phyloP scores from a whole-genome alignment of 1,140 invertebrate genomes.

The Sarcophaga peregrina region DNA sequence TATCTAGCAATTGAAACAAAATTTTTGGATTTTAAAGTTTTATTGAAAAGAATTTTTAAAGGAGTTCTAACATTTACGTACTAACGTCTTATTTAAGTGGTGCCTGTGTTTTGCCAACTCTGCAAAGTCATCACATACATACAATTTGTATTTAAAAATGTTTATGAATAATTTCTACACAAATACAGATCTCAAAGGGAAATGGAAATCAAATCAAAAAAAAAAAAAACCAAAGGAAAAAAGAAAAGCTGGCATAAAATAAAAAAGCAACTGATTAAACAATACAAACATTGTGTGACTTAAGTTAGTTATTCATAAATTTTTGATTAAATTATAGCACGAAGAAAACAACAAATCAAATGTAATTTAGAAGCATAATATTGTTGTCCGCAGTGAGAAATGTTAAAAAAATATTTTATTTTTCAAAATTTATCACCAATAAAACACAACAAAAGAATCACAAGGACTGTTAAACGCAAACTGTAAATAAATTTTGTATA shows the following conservation, averaged over 20 bases:
- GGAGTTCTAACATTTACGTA: no score
- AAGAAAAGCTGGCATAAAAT: not conserved
- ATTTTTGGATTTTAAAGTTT: no score
- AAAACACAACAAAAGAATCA: not conserved
- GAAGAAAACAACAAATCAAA: no score
- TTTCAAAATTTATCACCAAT: not conserved
- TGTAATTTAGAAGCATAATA: no score
- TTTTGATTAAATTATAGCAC: not conserved
- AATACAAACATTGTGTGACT: not conserved
- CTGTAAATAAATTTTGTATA: not conserved
- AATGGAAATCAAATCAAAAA: not conserved
- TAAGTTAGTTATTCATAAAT: conserved; percentile 16
- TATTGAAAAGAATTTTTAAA: no score
- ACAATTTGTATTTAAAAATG: not conserved
- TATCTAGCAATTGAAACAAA: no score
- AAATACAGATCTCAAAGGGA: not conserved
- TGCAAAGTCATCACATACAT: not conserved
- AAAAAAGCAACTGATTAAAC: not conserved
- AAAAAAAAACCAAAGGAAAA: not conserved
- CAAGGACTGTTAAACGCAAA: not conserved
- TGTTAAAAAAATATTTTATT: not conserved
- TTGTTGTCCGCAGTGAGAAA: no score
- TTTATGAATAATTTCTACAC: conserved; percentile 2
- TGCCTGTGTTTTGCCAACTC: not conserved
- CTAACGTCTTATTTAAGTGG: not conserved